Conservation (phyloP, 2,888 invertebrate species). For the Gerris lacustris region DNA sequence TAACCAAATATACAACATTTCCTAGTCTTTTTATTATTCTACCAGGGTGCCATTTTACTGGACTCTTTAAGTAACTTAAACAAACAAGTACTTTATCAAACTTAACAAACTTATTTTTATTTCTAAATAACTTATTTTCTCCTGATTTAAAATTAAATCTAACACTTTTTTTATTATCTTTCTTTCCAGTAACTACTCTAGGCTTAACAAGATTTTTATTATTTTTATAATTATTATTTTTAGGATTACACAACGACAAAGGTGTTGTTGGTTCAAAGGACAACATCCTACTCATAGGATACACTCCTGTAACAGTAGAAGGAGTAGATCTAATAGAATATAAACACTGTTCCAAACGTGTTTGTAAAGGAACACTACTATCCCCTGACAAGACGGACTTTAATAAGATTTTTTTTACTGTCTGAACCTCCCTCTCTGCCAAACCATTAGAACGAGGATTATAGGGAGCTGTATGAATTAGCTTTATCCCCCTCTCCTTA, state of each 20-base stretch:
- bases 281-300: not conserved
- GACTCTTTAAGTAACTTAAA: not conserved
- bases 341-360: not conserved
- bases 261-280: not conserved
- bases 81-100: not conserved
- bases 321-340: not conserved
- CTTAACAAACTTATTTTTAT: not conserved
- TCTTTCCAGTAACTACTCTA: too few relatives aligned
- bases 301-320: not conserved
- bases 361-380: not conserved
- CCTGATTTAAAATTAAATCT: not conserved
- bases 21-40: not conserved
- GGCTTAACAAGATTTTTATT: too few relatives aligned
- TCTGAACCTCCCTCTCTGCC: not conserved
- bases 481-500: not conserved
- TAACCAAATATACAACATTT: not conserved
- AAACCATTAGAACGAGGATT: not conserved
- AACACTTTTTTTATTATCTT: too few relatives aligned
- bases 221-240: too few relatives aligned
- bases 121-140: not conserved
- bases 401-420: not conserved
- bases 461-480: not conserved
- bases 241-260: not conserved
- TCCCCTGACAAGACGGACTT: not conserved
- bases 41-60: not conserved